These are phyloP conservation scores for Acanthurus leucopareius DNA, from an alignment of 2,797 vertebrate species.

Conservation along the genomic window DNA sequence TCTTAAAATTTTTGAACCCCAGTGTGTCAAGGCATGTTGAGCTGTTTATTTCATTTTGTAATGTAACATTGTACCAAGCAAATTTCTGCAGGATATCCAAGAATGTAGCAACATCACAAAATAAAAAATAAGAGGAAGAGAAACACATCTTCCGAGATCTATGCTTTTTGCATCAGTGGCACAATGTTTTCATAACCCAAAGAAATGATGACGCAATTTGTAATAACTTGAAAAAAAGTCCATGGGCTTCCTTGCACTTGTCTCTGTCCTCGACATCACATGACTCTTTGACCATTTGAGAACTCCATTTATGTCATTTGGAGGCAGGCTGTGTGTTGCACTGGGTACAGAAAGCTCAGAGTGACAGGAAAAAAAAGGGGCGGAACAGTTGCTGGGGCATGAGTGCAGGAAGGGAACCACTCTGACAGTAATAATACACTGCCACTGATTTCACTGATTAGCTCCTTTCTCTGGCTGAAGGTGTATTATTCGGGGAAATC, in stretches of 20 bases:
- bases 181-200: background rate
- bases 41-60: no score
- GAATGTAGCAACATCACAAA: background rate
- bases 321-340: constrained; percentile 12
- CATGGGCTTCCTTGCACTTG: background rate
- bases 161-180: background rate
- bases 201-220: background rate
- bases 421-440: constrained; percentile 72
- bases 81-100: background rate
- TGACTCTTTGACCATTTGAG: background rate
- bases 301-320: constrained; percentile 8
- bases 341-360: constrained; percentile 19
- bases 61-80: no score
- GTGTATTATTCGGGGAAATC: constrained; percentile 73
- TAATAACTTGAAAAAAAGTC: background rate
- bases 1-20: no score
- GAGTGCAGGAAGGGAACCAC: constrained; percentile 47
- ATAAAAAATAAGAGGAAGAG: background rate
- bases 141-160: no score
- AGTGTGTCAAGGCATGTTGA: no score
- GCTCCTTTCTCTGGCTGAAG: constrained; percentile 64
- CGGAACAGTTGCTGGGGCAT: constrained; percentile 17
- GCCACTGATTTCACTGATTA: constrained; percentile 72
- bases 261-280: background rate
- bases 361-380: constrained; percentile 5